Base-by-base conservation (phyloP, 2,113 vertebrate species). In the Nanger granti region DNA sequence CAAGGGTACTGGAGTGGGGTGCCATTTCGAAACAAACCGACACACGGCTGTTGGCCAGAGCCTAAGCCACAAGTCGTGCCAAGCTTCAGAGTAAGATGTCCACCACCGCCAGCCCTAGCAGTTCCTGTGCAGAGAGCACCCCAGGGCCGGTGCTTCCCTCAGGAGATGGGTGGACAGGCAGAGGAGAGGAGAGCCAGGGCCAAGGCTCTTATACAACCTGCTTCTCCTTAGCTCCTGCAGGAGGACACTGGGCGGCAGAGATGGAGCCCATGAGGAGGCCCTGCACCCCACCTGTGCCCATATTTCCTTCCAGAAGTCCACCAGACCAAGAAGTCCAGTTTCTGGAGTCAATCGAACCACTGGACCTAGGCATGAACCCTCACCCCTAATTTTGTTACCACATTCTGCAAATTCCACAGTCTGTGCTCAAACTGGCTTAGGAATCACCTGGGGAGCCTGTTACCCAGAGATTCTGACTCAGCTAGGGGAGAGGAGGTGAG, bases 11-110 rank as follows among this genome's bases (percentile, higher is more conserved):
- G 64, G 34, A n/a, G 66, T 37, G 34, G 64, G 17, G 4, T 37
- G 18, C 66, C 64, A 69, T 69, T 34, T n/a, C 10, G 14, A 64
- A 93, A 26, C 47, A 55, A 73, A 62, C 20, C 5, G 5, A n/a
- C 44, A 1, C 0, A 5, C 5, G 2, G 0, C 3, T 9, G 2
- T 22, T 54, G 34, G 28, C 24, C 34, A 47, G n/a, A 41, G 31
- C 3, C 1, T 17, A 3, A 47, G 15, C 4, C 88, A 60, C 54
- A 52, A 54, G 37, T 31, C 4, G 1, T 22, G 11, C 12, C 2
- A 7, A 52, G 49, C 34, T 49, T 73, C 20, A 0, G 66, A 29
- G 64, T 41, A 76, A 5, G 52, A 54, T 0, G 0, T 1, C 47
- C n/a, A n/a, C 29, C 2, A 0, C n/a, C 49, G 2, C 18, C 69